Base-by-base conservation (phyloP, 1,140 invertebrate genomes). In the Propsilocerus akamusi region DNA sequence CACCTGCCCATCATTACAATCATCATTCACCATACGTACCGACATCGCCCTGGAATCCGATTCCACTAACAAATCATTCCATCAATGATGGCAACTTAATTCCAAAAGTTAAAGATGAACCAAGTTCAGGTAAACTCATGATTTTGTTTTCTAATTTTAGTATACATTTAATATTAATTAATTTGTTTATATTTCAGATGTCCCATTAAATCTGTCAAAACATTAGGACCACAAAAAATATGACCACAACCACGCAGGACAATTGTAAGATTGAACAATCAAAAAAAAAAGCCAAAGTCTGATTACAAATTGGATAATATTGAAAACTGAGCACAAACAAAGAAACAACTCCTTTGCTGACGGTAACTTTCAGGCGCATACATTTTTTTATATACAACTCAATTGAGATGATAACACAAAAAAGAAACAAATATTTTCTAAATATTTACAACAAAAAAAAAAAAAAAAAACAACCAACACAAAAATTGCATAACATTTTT, bases 161-260 rank as follows among this genome's bases (percentile, higher is more conserved):
- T 32, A 20, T 49, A n/a, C 22, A 24, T 49, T 4, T 14, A 30
- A 23, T 53, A 22, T 51, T 22, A 49, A 4, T 20, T 41, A 11
- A 6, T 46, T 51, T 53, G 48, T 48, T 17, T 55, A 52, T 46
- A 51, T 49, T 55, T 1, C 56, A 64, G 62, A 64, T 57, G 61
- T 64, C 58, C 62, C 62, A 54, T 55, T 64, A 57, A 64, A 64
- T 61, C 58, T 64, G 54, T 64, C 62, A 53, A 64, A 64, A 53
- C 62, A 64, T 58, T 64, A 41, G 34, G 34, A 41, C 34, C 34
- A 41, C 14, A 41, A 6, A 41, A 41, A 41, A 37, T 14, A 6
- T 41, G 22, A 41, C 34, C 17, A 41, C 34, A 41, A 30, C 28
- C 11, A 30, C 28, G 14, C 34, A 41, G 34, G 34, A 41, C 34